Evolutionary conservation across 2,888 invertebrate species (phyloP), one percentile per base, ranked within the genome.

Genomic region (Acrobeloides nanus): DNA sequence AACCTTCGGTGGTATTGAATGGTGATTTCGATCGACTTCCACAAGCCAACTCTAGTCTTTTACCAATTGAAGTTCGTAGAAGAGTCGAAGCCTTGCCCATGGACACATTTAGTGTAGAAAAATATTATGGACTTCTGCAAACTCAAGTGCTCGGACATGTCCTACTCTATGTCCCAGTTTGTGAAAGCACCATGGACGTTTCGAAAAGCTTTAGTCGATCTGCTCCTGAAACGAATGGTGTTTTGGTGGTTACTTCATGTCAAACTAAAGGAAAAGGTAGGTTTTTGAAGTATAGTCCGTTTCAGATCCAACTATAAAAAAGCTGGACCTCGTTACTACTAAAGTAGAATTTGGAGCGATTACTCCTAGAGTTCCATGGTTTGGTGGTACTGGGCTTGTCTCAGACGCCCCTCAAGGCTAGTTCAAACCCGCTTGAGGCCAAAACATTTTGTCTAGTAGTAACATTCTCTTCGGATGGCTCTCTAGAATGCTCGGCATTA

Each of bases 111-210:
- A 58, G 69, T 29, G 35, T 53, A 12, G 38, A 51, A 4, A 26
- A 33, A 5, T 73, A 68, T 51, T 74, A 64, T 42, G 38, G 53
- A 4, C 34, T 33, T 3, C 48, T 73, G 27, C 39, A 24, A 12
- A 58, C 69, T 5, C 53, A 56, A 25, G 20, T 35, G 20, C 48
- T 71, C 6, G 72, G 72, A 17, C 51, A 48, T 27, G 51, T 57
- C 8, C 35, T 74, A 7, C 40, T 73, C 5, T 61, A 57, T 38
- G 60, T 68, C 12, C 72, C 70, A 15, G 62, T 68, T 5, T 57
- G 64, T 17, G 64, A 67, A 2, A 64, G 66, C 1, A 73, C 73
- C 10, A 72, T 73, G 61, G 61, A 63, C 27, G 57, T 72, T 17
- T 61, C 57, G 31, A 56, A 55, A 20, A 72, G 65, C 64, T 64